Evolutionary conservation across 2,113 vertebrate species (phyloP).

Genomic region (Glaucidium brasilianum): DNA sequence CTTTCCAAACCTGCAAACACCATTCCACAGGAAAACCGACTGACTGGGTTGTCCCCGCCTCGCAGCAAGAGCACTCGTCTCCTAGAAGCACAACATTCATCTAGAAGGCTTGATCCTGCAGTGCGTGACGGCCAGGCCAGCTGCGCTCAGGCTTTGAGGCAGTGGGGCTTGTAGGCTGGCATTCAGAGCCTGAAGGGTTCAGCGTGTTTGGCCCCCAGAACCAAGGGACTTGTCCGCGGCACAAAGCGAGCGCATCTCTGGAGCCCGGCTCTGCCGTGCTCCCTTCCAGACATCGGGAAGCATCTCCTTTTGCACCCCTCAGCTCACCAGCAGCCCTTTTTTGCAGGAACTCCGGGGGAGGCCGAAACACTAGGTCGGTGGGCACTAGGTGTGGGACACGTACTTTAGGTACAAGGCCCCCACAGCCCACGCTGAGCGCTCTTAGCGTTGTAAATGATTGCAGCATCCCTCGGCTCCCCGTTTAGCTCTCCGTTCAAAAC

Average conservation of each 20-base stretch:
- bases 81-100: not conserved
- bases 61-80: not conserved
- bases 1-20: not conserved
- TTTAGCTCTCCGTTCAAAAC: not conserved
- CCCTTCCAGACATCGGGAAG: not conserved
- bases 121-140: rapidly evolving
- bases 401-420: rapidly evolving
- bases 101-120: not conserved
- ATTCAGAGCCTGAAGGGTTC: not conserved
- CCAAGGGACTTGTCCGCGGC: rapidly evolving
- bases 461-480: not conserved
- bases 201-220: rapidly evolving
- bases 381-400: too few species aligned
- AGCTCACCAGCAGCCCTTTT: not conserved
- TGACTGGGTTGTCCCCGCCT: not conserved
- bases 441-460: too few species aligned
- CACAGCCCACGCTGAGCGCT: rapidly evolving
- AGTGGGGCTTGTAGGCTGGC: not conserved
- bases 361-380: not conserved
- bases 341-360: not conserved
- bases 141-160: not conserved
- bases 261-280: not conserved
- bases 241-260: not conserved
- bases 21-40: rapidly evolving
- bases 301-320: not conserved